phyloP scores from a whole-genome alignment of 2,113 vertebrate genomes.

The Sapayoa aenigma region DNA sequence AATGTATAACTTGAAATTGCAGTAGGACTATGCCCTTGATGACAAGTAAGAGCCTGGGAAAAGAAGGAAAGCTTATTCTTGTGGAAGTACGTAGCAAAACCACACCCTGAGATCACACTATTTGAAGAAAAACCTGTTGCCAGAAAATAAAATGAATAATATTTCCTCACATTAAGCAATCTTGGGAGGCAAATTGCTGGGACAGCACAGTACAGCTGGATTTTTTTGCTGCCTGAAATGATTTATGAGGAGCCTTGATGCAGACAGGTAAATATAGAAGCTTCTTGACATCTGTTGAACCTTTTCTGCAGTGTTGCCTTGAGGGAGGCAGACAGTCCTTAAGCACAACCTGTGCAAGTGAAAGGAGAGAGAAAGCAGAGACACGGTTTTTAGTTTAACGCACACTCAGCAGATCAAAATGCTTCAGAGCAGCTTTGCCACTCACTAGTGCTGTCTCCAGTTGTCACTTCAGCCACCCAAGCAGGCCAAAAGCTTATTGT shows the following conservation, averaged over 20 bases:
- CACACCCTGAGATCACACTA: not conserved
- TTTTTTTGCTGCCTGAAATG: not conserved
- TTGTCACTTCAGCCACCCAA: not conserved
- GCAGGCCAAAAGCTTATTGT: fast-evolving
- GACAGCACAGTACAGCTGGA: not conserved
- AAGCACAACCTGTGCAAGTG: fast-evolving
- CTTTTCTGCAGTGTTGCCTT: not conserved
- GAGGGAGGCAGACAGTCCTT: too few species aligned
- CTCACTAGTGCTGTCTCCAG: not conserved
- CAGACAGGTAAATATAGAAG: not conserved
- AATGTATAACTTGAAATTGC: not conserved
- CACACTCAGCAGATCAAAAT: fast-evolving
- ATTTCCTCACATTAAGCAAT: not conserved
- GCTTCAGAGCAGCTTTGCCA: not conserved
- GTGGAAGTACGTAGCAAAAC: not conserved
- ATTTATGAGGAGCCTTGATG: not conserved
- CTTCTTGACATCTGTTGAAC: not conserved
- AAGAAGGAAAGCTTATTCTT: not conserved
- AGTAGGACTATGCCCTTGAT: not conserved
- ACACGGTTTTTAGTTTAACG: not conserved
- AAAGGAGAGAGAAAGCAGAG: not conserved
- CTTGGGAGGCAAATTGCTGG: not conserved
- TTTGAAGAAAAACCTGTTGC: not conserved
- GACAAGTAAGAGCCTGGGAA: not conserved
- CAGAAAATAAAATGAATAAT: not conserved